These are phyloP conservation scores for Neosilurus hyrtlii DNA, from an alignment of 2,797 vertebrate species.

Conservation along the genomic window DNA sequence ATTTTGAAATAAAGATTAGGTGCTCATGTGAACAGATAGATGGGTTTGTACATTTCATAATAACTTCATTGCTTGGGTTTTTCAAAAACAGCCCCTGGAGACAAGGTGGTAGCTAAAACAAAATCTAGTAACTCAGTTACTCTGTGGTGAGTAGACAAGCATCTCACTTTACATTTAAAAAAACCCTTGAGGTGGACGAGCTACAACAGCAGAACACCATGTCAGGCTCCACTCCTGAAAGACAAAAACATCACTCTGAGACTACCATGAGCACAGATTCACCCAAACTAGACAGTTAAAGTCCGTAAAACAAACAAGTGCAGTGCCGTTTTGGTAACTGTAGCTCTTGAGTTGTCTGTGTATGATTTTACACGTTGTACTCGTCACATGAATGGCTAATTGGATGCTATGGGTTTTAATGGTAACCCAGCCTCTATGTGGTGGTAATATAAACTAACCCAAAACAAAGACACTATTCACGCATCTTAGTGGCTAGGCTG, in stretches of 20 bases:
- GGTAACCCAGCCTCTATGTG: background rate
- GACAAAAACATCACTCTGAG: background rate
- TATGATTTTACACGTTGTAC: background rate
- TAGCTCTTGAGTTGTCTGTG: background rate
- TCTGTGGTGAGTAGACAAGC: background rate
- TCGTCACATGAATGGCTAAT: background rate
- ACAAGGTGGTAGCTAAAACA: too few species aligned
- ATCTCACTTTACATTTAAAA: background rate
- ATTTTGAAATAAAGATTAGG: too few species aligned
- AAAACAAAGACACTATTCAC: background rate
- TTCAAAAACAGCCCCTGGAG: too few species aligned
- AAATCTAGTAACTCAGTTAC: too few species aligned
- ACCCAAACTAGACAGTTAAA: background rate
- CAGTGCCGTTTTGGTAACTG: background rate
- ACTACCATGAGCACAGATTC: background rate
- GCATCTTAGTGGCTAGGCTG: background rate
- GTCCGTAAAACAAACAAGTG: background rate
- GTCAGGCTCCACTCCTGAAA: background rate
- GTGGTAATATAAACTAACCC: background rate
- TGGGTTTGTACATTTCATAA: too few species aligned
- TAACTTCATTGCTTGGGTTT: too few species aligned
- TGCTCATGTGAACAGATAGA: too few species aligned
- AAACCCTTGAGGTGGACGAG: background rate
- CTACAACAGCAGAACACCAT: background rate
- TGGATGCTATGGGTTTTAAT: background rate